Percentiles rank a stretch among this genome's conserved stretches.
These are phyloP conservation scores for Momotus momota DNA, from an alignment of 2,797 vertebrate genomes.

Conservation along the genomic window DNA sequence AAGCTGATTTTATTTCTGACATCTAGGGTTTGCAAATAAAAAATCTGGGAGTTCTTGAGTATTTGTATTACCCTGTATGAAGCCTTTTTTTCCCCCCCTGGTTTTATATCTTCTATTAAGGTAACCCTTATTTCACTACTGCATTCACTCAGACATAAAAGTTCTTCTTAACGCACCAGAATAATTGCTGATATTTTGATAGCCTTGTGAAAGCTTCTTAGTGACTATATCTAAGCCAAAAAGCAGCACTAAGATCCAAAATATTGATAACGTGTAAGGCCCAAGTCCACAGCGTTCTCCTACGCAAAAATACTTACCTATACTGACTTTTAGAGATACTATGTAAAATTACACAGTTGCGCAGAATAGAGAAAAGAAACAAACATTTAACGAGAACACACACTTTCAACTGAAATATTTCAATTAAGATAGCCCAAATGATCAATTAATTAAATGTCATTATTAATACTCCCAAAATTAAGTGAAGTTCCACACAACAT, in stretches of 20 bases:
- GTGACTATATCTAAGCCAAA: neutral
- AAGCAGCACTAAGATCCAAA: slow-evolving; percentile 24
- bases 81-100: neutral
- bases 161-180: neutral
- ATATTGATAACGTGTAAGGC: neutral
- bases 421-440: neutral
- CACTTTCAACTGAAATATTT: neutral
- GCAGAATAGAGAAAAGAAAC: neutral
- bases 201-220: slow-evolving; percentile 49
- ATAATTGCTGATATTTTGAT: slow-evolving; percentile 10
- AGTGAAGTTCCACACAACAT: neutral
- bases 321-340: neutral
- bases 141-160: neutral
- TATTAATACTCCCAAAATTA: neutral
- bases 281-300: neutral
- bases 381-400: neutral
- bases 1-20: neutral
- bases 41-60: neutral
- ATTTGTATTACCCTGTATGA: neutral
- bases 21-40: neutral
- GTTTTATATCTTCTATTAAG: neutral
- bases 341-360: neutral
- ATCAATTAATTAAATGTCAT: neutral
- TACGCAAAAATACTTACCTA: neutral
- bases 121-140: neutral